Base-by-base conservation (phyloP, 1,140 invertebrate species). In the Heliothis virescens region DNA sequence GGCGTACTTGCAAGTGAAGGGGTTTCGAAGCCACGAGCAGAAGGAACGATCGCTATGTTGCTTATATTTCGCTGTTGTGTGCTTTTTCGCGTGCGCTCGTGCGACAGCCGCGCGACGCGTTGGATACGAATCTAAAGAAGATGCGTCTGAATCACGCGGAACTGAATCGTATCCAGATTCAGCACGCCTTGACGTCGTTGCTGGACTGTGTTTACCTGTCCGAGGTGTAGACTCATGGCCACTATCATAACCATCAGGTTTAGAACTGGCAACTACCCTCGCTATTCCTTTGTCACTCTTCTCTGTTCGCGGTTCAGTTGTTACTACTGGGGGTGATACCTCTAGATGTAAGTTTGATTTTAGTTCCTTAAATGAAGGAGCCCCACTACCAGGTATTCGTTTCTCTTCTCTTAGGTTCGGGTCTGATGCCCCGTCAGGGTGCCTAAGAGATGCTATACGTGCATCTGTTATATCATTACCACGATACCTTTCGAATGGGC, bases 111-210 rank as follows among this genome's bases (percentile, higher is more conserved):
- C 95, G 85, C 96, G 95, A 85, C 97, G 90, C 67, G 96, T 96
- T 62, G 96, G 97, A 81, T 97, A 97, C 10, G 97, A 98, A 59
- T 97, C 97, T 80, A 98, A 96, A 80, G 97, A 98, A n/a, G 97
- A 98, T 59, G 97, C 97, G 85, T 98, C 97, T 73, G 97, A 98
- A 85, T 98, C 98, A 81, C 98, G 94, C 1, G 98, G 96, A 76
- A 98, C 97, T 86, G 97, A 98, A 86, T 98, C 98, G 89, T 99
- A 98, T 2, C 98, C 98, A 87, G 98, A 98, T 90, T 98, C 97
- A 1, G 97, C 97, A 18, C 97, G 95, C 84, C 97, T 95, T 0
- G 97, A 97, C 12, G 97, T 96, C 0, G 96, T 97, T 0, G 96
- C 96, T 0, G 96, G 96, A 77, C 97, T 97, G 81, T 97, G 96